Conservation (phyloP, 2,797 vertebrate genomes). For the Leptatherina wallacei region DNA sequence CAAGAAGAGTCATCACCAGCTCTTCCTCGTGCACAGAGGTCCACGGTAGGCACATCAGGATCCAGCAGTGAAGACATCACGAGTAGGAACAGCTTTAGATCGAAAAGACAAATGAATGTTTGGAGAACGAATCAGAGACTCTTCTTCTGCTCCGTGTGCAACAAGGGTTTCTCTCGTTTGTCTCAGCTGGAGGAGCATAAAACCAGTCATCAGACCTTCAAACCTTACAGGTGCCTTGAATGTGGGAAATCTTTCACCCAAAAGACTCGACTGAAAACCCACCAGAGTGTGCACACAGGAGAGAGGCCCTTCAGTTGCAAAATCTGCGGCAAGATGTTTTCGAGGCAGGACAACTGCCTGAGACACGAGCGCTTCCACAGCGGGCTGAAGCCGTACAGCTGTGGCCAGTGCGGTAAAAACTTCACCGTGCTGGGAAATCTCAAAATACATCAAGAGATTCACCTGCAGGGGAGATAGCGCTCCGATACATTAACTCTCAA, state of each 20-base stretch:
- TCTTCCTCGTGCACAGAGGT: conserved; percentile 10
- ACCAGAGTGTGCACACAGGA: conserved; percentile 82
- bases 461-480: conserved; percentile 53
- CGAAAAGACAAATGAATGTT: conserved; percentile 29
- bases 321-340: conserved; percentile 79
- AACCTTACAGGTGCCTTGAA: conserved; percentile 77
- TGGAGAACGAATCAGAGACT: conserved; percentile 57
- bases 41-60: not conserved
- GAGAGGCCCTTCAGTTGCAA: conserved; percentile 76
- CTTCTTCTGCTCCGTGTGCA: conserved; percentile 66
- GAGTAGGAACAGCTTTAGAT: conserved; percentile 24
- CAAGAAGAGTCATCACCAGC: conserved; percentile 28
- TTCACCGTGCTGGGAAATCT: conserved; percentile 72
- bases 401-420: conserved; percentile 71
- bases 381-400: conserved; percentile 69
- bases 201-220: conserved; percentile 56
- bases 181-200: conserved; percentile 72
- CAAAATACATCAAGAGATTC: conserved; percentile 71
- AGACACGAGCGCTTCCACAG: conserved; percentile 80
- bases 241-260: conserved; percentile 83
- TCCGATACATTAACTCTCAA: not conserved
- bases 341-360: conserved; percentile 80
- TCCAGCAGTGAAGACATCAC: conserved; percentile 13
- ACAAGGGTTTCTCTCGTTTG: conserved; percentile 59
- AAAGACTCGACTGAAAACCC: conserved; percentile 79